Percentiles rank a stretch among this genome's conserved stretches.
Conservation (phyloP, 1,140 invertebrate genomes). For the Episyrphus balteatus region DNA sequence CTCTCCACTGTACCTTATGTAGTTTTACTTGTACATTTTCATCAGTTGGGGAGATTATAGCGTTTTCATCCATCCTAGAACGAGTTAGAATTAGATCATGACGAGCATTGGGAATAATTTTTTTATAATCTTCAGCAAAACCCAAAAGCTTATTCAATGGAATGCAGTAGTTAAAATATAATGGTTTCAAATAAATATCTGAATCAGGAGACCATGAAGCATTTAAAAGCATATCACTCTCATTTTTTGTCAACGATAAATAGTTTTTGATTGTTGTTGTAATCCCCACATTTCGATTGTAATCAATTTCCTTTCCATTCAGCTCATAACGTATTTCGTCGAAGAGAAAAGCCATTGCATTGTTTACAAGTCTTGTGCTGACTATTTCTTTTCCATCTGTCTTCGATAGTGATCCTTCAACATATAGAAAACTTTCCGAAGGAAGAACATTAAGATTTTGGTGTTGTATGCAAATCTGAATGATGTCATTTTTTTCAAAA, state of each 20-base stretch:
- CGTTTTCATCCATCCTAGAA: constrained; percentile 17
- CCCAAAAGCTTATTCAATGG: no score
- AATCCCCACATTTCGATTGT: constrained; percentile 31
- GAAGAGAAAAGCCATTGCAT: constrained; percentile 34
- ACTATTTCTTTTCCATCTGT: constrained; percentile 6
- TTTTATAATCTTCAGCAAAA: constrained; percentile 39
- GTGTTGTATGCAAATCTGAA: constrained; percentile 31
- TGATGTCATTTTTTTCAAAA: constrained; percentile 30
- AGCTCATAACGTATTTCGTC: constrained; percentile 39
- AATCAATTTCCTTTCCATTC: constrained; percentile 37
- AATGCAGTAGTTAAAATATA: constrained; percentile 30
- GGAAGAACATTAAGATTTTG: constrained; percentile 32
- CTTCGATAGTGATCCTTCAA: constrained; percentile 20
- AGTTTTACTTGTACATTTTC: constrained; percentile 13
- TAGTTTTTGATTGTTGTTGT: constrained; percentile 35
- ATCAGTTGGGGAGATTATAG: constrained; percentile 12
- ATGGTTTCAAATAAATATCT: constrained; percentile 4
- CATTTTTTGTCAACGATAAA: constrained; percentile 15
- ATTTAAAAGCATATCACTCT: constrained; percentile 16
- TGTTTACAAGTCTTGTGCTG: constrained; percentile 24
- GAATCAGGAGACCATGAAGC: constrained; percentile 16
- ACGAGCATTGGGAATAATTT: constrained; percentile 37
- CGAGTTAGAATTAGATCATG: constrained; percentile 38
- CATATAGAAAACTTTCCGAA: constrained; percentile 21
- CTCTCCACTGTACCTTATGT: constrained; percentile 7